These are phyloP conservation scores for Paramormyrops kingsleyae DNA, from an alignment of 2,113 vertebrate genomes.

Conservation along the genomic window DNA sequence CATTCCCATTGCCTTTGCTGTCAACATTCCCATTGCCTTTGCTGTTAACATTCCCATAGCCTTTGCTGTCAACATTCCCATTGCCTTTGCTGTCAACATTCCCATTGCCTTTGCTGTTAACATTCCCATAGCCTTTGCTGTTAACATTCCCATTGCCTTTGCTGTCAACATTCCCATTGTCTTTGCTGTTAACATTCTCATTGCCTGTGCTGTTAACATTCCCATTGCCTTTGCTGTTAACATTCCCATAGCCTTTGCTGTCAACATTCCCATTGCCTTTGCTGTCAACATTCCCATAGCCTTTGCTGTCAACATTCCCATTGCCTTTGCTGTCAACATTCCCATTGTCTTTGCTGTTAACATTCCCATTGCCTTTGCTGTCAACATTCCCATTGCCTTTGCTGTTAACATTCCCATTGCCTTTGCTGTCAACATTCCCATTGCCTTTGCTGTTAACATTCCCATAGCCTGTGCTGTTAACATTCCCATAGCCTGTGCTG, in stretches of 20 bases:
- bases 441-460: neutral
- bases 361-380: neutral
- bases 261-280: neutral
- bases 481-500: neutral
- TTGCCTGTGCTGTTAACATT: neutral
- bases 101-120: neutral
- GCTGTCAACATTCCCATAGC: neutral
- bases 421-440: neutral
- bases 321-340: neutral
- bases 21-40: too few species aligned
- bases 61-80: neutral
- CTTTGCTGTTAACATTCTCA: neutral
- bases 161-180: neutral
- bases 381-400: neutral
- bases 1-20: too few species aligned
- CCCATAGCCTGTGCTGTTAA: neutral
- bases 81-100: neutral
- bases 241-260: neutral
- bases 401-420: neutral
- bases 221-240: neutral
- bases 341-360: neutral
- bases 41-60: too few species aligned
- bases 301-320: neutral
- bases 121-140: neutral
- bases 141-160: neutral